Evolutionary conservation across 2,797 vertebrate genomes (phyloP).

Genomic region (Hylomyscus alleni): DNA sequence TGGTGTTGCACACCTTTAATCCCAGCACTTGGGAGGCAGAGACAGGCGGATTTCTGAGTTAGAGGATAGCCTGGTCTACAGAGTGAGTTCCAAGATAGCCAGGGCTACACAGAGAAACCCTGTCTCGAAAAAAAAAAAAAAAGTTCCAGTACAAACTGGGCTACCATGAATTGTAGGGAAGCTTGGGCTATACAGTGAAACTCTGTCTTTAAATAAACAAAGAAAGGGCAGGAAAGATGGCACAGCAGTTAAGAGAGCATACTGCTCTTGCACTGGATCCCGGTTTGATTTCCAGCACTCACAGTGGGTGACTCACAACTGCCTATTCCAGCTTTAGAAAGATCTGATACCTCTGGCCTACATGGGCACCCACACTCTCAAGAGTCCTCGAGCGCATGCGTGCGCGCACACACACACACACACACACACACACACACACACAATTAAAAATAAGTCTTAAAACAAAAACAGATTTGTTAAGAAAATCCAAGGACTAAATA

Average conservation of each 20-base stretch:
- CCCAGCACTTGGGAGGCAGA: too few relatives aligned
- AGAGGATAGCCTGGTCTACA: too few relatives aligned
- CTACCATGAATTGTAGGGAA: neutral
- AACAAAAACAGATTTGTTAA: neutral
- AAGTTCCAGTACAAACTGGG: neutral
- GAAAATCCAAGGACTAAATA: neutral
- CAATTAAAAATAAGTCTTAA: neutral
- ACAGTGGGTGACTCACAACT: neutral
- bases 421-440: neutral
- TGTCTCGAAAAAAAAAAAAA: too few relatives aligned
- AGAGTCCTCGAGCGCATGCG: neutral
- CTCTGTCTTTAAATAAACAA: neutral
- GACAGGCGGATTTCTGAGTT: too few relatives aligned
- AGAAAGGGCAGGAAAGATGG: neutral
- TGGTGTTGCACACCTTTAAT: too few relatives aligned
- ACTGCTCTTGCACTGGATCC: neutral
- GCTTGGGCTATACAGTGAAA: neutral
- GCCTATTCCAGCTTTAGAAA: neutral
- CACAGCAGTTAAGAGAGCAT: neutral
- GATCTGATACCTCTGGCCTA: neutral
- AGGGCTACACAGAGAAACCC: too few relatives aligned
- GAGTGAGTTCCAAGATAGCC: too few relatives aligned
- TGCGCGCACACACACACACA: neutral
- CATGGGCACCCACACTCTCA: neutral
- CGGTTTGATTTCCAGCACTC: neutral